Evolutionary conservation across 1,140 invertebrate genomes (phyloP).

Genomic region (Araneus ventricosus): DNA sequence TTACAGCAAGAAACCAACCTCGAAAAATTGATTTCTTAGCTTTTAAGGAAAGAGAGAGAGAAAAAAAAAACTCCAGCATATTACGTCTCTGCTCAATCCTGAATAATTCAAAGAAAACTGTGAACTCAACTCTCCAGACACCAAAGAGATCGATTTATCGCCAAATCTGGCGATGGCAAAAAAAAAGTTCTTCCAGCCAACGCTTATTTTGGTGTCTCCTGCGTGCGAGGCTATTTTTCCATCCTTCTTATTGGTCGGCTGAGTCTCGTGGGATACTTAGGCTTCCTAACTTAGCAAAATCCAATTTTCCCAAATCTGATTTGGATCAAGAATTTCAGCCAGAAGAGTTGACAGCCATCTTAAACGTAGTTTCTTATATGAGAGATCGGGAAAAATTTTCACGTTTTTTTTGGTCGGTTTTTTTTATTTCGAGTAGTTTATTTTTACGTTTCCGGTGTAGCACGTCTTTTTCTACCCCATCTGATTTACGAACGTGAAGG

Average conservation of each 20-base stretch:
- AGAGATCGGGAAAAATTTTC: not conserved
- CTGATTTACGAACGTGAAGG: not conserved
- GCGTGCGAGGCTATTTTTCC: slow-evolving; percentile 46
- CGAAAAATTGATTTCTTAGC: slow-evolving; percentile 15
- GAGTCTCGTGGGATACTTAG: slow-evolving; percentile 48
- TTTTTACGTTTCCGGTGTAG: slow-evolving; percentile 11
- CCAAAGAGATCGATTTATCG: slow-evolving; percentile 67
- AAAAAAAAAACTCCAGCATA: not conserved
- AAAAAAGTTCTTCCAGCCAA: not conserved
- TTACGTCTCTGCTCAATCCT: not conserved
- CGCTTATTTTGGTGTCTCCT: slow-evolving; percentile 51
- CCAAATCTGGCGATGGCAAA: slow-evolving; percentile 62
- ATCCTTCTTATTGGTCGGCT: slow-evolving; percentile 13
- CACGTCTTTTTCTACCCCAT: not conserved
- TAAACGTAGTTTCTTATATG: slow-evolving; percentile 47
- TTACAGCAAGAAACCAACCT: slow-evolving; percentile 14
- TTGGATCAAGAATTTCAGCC: slow-evolving; percentile 68
- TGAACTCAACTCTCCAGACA: slow-evolving; percentile 13
- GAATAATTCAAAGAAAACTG: slow-evolving; percentile 47
- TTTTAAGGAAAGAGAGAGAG: not conserved
- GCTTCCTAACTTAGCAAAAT: slow-evolving; percentile 70
- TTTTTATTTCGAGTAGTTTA: not conserved
- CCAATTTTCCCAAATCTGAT: slow-evolving; percentile 73
- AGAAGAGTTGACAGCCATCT: slow-evolving; percentile 60
- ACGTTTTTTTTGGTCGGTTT: not conserved